Evolutionary conservation across 2,113 vertebrate species (phyloP).

Genomic region (Danionella cerebrum): DNA sequence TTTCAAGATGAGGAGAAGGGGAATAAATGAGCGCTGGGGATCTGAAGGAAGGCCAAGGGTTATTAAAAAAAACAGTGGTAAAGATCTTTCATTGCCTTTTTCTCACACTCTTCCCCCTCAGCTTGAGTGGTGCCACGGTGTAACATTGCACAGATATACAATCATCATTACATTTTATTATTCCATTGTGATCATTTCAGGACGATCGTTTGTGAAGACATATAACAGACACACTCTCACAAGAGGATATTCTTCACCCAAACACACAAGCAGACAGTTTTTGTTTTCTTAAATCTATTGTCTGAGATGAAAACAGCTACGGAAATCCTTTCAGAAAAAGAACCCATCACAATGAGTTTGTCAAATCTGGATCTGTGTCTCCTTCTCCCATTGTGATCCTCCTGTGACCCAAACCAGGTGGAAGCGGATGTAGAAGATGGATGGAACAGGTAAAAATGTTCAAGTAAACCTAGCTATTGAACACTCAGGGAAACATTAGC

Average conservation of each 20-base stretch:
- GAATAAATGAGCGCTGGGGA: slow-evolving; percentile 26
- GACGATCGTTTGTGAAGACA: slow-evolving; percentile 22
- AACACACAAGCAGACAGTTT: not conserved
- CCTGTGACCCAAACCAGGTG: no score
- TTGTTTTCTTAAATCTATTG: not conserved
- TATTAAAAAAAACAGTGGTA: not conserved
- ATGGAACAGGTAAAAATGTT: no score
- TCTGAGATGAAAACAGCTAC: not conserved
- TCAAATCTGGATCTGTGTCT: no score
- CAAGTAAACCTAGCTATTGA: no score
- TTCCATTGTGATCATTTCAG: slow-evolving; percentile 26
- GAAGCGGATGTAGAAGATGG: no score
- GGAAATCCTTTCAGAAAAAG: no score
- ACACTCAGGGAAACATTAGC: no score
- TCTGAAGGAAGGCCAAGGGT: slow-evolving; percentile 16
- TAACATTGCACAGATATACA: slow-evolving; percentile 33
- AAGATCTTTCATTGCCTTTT: slow-evolving; percentile 30
- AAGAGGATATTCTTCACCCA: not conserved
- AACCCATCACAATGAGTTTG: no score
- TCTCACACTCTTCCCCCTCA: slow-evolving; percentile 5
- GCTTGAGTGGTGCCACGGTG: not conserved
- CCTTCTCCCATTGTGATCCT: no score
- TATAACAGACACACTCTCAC: slow-evolving; percentile 11
- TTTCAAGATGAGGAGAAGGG: slow-evolving; percentile 17
- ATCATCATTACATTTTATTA: slow-evolving; percentile 31